Percentiles rank a stretch among this genome's conserved stretches.
These are phyloP conservation scores for Coregonus clupeaformis DNA, from an alignment of 2,113 vertebrate genomes.

Conservation along the genomic window DNA sequence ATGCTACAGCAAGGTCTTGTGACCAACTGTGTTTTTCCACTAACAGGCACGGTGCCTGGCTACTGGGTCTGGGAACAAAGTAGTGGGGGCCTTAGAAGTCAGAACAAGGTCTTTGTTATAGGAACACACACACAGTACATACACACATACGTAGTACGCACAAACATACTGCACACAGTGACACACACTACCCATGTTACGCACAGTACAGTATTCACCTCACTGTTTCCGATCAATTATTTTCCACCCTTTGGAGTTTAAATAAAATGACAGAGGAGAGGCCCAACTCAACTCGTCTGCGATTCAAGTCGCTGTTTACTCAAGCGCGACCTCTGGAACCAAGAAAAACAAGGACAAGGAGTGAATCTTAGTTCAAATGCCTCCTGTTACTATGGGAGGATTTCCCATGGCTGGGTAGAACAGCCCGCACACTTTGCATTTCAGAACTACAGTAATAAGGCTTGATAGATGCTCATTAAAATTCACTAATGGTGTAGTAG, in stretches of 20 bases:
- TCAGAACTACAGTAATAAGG: too few species aligned
- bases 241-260: neutral
- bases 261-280: constrained; percentile 4
- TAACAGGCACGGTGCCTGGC: too few species aligned
- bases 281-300: neutral
- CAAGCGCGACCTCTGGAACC: neutral
- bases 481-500: too few species aligned
- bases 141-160: too few species aligned
- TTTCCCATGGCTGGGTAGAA: neutral
- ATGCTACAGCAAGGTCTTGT: neutral
- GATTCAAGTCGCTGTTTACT: neutral
- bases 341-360: neutral
- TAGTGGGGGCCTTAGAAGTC: too few species aligned
- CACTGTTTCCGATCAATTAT: neutral
- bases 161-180: too few species aligned
- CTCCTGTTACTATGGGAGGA: neutral
- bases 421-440: too few species aligned
- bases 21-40: neutral
- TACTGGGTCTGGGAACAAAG: too few species aligned
- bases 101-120: too few species aligned
- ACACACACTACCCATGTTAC: too few species aligned
- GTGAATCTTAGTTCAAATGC: neutral
- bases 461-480: too few species aligned
- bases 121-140: too few species aligned
- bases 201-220: neutral